These are phyloP conservation scores for Anabacerthia variegaticeps DNA, from an alignment of 2,797 vertebrate genomes.

Conservation along the genomic window DNA sequence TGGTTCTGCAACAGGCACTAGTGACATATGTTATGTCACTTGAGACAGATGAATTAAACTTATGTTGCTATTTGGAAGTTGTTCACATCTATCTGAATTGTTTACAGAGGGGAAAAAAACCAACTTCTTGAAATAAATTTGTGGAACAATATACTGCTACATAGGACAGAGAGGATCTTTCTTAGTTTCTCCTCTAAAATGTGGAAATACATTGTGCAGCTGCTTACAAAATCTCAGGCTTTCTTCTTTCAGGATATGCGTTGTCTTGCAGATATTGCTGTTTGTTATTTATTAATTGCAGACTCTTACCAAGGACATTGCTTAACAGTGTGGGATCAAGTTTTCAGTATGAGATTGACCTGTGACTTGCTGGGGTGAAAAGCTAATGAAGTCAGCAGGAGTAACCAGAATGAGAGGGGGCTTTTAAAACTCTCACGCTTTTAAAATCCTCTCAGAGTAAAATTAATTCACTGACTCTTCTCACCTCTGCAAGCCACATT, in stretches of 20 bases:
- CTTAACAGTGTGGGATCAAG: slow-evolving; percentile 1
- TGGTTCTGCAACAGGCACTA: slow-evolving; percentile 6
- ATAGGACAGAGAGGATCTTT: neutral
- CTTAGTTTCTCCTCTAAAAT: neutral
- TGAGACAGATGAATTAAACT: slow-evolving; percentile 65
- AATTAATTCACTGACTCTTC: slow-evolving; percentile 29
- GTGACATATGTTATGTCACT: slow-evolving; percentile 59
- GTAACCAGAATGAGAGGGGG: neutral
- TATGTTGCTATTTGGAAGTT: slow-evolving; percentile 52
- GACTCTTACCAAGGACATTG: slow-evolving; percentile 21
- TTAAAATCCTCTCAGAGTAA: neutral
- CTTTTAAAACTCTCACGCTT: neutral
- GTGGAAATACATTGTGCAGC: neutral
- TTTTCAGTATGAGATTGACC: slow-evolving; percentile 10
- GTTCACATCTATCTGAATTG: slow-evolving; percentile 61
- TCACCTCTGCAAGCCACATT: neutral
- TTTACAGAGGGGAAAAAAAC: slow-evolving; percentile 18
- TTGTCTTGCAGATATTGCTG: neutral
- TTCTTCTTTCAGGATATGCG: neutral
- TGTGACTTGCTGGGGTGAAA: slow-evolving; percentile 15
- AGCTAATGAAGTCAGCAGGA: slow-evolving; percentile 1
- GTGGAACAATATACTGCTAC: slow-evolving; percentile 17
- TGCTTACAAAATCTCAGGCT: neutral
- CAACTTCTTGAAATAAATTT: slow-evolving; percentile 47
- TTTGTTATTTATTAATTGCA: slow-evolving; percentile 60